phyloP scores from a whole-genome alignment of 2,797 vertebrate genomes.

The Sciurus vulgaris region DNA sequence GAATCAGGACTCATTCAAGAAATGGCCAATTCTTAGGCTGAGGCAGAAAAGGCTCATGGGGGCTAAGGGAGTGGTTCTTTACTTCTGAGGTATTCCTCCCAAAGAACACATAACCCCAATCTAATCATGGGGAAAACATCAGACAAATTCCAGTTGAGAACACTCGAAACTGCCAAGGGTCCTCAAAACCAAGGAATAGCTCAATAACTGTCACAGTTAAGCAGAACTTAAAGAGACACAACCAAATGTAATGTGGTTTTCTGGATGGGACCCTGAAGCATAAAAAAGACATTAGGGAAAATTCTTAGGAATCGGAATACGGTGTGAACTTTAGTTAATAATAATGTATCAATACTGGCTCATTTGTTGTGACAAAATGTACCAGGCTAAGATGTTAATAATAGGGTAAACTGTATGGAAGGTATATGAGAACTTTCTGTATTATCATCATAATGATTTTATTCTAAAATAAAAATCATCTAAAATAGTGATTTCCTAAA shows the following conservation, averaged over 20 bases:
- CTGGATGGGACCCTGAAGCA: not conserved
- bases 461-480: not conserved
- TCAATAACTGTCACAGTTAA: not conserved
- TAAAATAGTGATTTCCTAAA: not conserved
- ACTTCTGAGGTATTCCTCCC: not conserved
- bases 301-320: not conserved
- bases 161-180: not conserved
- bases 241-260: not conserved
- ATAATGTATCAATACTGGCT: not conserved
- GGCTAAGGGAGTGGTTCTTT: not conserved
- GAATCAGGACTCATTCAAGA: not conserved
- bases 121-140: not conserved
- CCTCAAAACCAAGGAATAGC: conserved; percentile 23
- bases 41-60: not conserved
- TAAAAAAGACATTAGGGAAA: not conserved
- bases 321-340: not conserved
- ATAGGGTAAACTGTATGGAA: not conserved
- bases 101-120: not conserved
- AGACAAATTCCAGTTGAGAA: not conserved
- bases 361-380: not conserved
- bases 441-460: not conserved
- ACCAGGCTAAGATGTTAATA: not conserved
- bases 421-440: not conserved
- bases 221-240: not conserved
- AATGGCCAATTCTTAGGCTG: not conserved